Conservation (phyloP, 2,797 vertebrate genomes). For the Epinephelus malabaricus region DNA sequence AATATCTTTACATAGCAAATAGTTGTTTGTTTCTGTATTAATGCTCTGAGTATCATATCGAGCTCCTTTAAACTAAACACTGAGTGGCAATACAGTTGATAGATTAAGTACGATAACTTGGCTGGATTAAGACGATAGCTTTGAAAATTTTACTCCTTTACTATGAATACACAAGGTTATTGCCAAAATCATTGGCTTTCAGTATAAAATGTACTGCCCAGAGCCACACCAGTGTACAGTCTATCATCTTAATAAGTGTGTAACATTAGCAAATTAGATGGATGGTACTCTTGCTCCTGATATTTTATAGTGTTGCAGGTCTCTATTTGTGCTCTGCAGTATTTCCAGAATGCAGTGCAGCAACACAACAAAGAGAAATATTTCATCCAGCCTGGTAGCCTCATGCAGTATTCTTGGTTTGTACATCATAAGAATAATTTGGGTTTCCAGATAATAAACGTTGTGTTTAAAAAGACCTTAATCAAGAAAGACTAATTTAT, state of each 20-base stretch:
- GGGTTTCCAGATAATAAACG: no score
- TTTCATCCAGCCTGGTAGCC: background rate
- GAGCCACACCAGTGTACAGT: background rate
- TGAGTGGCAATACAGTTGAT: background rate
- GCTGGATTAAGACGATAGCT: background rate
- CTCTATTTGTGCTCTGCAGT: background rate
- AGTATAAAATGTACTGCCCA: background rate
- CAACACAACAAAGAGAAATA: background rate
- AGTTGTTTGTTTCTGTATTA: no score
- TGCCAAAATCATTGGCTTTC: background rate
- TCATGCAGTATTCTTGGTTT: background rate
- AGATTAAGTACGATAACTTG: background rate
- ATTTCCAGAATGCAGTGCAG: background rate
- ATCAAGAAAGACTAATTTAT: background rate
- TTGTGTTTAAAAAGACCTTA: background rate
- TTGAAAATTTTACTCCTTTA: background rate
- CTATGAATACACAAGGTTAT: background rate
- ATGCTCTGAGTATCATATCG: no score
- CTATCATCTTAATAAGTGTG: background rate
- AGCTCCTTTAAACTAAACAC: background rate
- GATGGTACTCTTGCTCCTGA: background rate
- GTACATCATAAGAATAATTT: background rate
- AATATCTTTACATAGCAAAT: no score
- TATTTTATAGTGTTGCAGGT: background rate
- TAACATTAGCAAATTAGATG: background rate